A percentile compares a stretch with the other conserved stretches of the same genome.
Evolutionary conservation across 64 coral and sea anemone genomes (phyloP).

Genomic region (Astreopora myriophthalma): DNA sequence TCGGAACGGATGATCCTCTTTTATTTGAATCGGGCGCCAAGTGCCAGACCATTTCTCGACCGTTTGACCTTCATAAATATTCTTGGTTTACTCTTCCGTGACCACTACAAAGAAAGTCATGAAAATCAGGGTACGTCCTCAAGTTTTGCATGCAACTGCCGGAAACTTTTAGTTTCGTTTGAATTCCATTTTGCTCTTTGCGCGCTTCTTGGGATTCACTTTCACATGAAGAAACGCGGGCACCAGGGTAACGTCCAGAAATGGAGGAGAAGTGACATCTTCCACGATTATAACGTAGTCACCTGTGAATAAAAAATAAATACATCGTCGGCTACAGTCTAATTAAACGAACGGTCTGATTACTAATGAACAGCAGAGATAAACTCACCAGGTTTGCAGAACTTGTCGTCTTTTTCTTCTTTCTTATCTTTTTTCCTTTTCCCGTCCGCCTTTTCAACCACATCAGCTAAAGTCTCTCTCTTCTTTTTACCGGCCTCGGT

Average conservation of each 20-base stretch:
- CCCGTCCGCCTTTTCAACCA: slow-evolving; percentile 74
- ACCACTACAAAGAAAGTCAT: no score
- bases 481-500: slow-evolving; percentile 69
- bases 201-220: slow-evolving; percentile 81
- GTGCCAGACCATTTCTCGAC: no score
- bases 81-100: no score
- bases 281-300: slow-evolving; percentile 93
- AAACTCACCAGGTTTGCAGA: slow-evolving; percentile 84
- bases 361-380: background rate
- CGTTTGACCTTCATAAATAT: no score
- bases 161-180: background rate
- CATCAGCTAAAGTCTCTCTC: slow-evolving; percentile 63
- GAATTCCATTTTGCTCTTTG: slow-evolving; percentile 78
- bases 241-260: slow-evolving; percentile 65
- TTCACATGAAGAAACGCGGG: slow-evolving; percentile 89
- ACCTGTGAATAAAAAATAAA: slow-evolving; percentile 40
- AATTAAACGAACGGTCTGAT: no score
- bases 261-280: slow-evolving; percentile 88
- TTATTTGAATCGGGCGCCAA: no score
- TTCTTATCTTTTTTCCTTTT: slow-evolving; percentile 81
- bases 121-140: no score
- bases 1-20: no score
- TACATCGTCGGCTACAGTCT: no score
- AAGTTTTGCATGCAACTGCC: background rate
- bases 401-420: slow-evolving; percentile 70